A percentile compares a stretch with the other conserved stretches of the same genome.
Evolutionary conservation across 2,888 invertebrate genomes (phyloP).

Genomic region (Cephalotes varians): DNA sequence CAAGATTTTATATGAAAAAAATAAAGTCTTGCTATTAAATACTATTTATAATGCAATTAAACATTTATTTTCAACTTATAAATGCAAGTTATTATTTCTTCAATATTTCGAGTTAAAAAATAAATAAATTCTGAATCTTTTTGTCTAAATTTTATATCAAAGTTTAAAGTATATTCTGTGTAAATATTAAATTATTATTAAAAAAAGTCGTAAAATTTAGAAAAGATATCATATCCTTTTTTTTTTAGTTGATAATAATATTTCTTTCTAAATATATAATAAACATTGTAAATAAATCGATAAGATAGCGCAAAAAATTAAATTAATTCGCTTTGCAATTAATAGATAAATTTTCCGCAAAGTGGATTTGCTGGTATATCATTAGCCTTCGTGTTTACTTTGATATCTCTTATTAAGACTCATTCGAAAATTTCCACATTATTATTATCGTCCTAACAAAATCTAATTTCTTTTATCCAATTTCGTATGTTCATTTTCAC

Average conservation of each 20-base stretch:
- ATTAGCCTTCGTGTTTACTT: background rate
- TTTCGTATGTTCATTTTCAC: background rate
- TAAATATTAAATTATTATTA: slow-evolving; percentile 13
- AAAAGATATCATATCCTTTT: background rate
- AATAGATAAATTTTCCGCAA: background rate
- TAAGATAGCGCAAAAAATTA: background rate
- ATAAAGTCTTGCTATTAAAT: background rate
- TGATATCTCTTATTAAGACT: background rate
- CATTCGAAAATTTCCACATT: background rate
- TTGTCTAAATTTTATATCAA: background rate
- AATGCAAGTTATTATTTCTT: background rate
- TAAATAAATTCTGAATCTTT: background rate
- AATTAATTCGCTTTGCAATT: background rate
- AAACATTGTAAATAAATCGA: background rate
- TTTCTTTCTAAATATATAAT: background rate
- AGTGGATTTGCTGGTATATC: background rate
- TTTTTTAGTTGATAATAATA: background rate
- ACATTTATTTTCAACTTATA: background rate
- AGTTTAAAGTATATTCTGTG: background rate
- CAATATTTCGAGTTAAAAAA: background rate
- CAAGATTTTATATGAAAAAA: too few species aligned
- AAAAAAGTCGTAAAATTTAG: background rate
- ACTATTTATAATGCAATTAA: background rate
- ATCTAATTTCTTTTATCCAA: background rate
- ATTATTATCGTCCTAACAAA: background rate